Base-by-base conservation (phyloP, 2,888 invertebrate genomes). In the Liopterus haemorrhoidalis region DNA sequence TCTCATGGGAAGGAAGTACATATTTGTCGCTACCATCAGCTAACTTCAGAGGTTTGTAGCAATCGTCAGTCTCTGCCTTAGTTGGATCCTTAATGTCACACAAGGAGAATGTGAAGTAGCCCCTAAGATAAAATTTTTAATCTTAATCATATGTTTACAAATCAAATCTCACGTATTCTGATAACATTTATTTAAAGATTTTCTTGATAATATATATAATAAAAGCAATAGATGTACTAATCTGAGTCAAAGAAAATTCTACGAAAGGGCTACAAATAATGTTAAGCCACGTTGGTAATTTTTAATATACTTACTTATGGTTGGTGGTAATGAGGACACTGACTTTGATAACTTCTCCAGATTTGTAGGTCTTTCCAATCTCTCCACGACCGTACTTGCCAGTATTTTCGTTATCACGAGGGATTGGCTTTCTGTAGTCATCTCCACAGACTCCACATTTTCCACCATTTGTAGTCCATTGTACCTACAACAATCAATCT, bases 331-430 rank as follows among this genome's bases (percentile, higher is more conserved):
- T 47, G 2, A 58, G 53, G n/a, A 66, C 57, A 1, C 44, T 40
- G 11, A 61, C 58, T 5, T 58, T 53, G 16, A 68, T 58, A 8
- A 60, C 53, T 33, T 57, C 52, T n/a, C 66, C 69, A 3, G 58
- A 37, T 9, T 51, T 48, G 51, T 63, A 72, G 55, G 49, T 60
- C 38, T 53, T 55, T 1, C 66, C 66, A 25, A 71, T 61, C 1
- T 63, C 52, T 12, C 72, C 71, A 6, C 51, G 58, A 32, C 74
- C 74, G 51, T 66, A 74, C 36, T 21, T 56, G 31, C 70, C 69
- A 9, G 66, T 64, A 40, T 67, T 65, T 59, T 69, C 70, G 49
- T 70, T 68, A 8, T 56, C 55, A 45, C 66, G 60, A 4, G 69
- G 69, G 36, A 59, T 56, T 4, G 61, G 52, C 39, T 60, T 54